Evolutionary conservation across 1,140 invertebrate genomes (phyloP), one percentile per base, ranked within the genome.

Genomic region (Drosophila mauritiana): DNA sequence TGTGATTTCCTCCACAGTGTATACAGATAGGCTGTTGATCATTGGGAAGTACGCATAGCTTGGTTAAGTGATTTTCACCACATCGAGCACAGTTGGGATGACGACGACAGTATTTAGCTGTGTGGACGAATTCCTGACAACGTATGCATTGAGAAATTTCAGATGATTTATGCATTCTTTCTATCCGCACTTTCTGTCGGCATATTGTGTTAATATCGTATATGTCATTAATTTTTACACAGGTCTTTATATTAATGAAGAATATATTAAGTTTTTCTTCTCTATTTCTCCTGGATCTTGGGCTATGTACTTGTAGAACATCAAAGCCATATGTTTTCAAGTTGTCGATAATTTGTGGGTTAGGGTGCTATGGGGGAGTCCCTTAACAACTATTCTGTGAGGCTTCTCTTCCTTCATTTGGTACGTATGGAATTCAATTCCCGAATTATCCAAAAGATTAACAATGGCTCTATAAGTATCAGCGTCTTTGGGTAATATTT

Each of bases 171-270:
- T 34, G 51, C 31, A 37, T 53, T 17, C 17, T 17, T 17, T 17
- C 17, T 17, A 17, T 17, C 17, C 17, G 17, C 1, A 17, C 17
- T 17, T 17, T 1, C 17, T 17, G 17, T 17, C 17, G 17, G 17
- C 17, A 17, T 17, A 17, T 17, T 4, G 49, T 52, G 7, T 36
- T 52, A 7, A 20, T 34, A 15, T 52, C 15, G 36, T 36, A 53
- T 34, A 39, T 53, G 5, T 36, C 51, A 36, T 53, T 57, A 10
- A 37, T 72, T 57, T 45, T 39, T 52, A 17, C 22, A 12, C 45
- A 56, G 51, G 46, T 37, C 46, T 20, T 63, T 13, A 57, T 56
- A 64, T 64, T 64, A 13, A 64, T 53, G 17, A 73, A 64, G n/a
- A 64, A 73, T 36, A 64, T 57, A 10, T 65, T 65, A 4, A 53